Percentiles rank a stretch among this genome's conserved stretches.
These are phyloP conservation scores for Myopa testacea DNA, from an alignment of 2,888 invertebrate genomes.

Conservation along the genomic window DNA sequence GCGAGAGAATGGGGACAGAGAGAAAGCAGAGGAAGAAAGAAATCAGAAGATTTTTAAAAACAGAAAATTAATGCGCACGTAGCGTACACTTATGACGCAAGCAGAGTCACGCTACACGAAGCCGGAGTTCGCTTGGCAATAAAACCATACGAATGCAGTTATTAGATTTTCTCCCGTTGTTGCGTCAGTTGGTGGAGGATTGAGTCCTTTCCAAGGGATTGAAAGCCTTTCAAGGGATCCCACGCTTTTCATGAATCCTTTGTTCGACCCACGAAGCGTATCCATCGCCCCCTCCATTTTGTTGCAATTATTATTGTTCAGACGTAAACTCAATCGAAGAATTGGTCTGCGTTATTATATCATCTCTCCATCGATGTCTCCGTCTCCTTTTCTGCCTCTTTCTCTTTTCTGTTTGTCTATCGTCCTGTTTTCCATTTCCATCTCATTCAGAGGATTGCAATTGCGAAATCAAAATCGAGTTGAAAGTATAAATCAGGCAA, in stretches of 20 bases:
- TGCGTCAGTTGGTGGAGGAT: neutral
- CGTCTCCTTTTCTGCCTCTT: neutral
- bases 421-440: neutral
- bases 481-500: conserved; percentile 46
- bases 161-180: conserved; percentile 48
- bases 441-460: neutral
- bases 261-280: neutral
- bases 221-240: neutral
- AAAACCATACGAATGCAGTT: conserved; percentile 57
- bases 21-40: neutral
- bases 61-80: neutral
- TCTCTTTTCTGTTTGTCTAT: neutral
- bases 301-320: neutral
- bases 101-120: neutral
- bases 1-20: neutral
- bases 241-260: neutral
- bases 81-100: conserved; percentile 39
- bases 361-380: neutral
- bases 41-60: neutral
- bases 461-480: conserved; percentile 3
- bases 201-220: neutral
- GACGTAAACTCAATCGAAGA: neutral
- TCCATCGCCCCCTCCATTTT: neutral
- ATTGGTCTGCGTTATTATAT: too few species aligned
- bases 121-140: conserved; percentile 46